Conservation (phyloP, 2,113 vertebrate species). For the Nasalis larvatus region DNA sequence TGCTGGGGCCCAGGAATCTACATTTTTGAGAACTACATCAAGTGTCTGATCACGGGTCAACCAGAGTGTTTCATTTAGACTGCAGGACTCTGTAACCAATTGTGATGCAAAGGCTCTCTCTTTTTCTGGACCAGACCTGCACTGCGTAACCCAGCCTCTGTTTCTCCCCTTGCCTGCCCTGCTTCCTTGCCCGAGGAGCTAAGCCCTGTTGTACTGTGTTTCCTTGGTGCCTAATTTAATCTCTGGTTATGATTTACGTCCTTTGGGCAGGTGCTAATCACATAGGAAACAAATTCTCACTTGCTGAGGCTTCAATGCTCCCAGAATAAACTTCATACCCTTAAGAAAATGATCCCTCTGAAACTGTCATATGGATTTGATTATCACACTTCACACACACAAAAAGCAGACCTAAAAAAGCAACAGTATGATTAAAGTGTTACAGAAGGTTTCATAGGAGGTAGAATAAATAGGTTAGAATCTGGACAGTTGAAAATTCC, state of each 20-base stretch:
- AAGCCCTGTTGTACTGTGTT: fast-evolving
- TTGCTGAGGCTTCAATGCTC: background rate
- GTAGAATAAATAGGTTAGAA: background rate
- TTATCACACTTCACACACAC: background rate
- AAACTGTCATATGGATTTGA: background rate
- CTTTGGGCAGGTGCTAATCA: background rate
- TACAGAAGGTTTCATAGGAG: background rate
- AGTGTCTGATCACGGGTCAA: background rate
- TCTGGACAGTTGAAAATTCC: background rate
- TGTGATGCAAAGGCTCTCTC: background rate
- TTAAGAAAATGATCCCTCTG: background rate
- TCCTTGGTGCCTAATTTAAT: background rate
- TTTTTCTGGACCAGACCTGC: background rate
- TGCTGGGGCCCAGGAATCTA: background rate
- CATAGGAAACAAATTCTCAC: background rate
- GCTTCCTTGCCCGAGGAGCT: fast-evolving
- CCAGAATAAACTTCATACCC: background rate
- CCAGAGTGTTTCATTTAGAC: background rate
- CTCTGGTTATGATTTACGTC: too few species aligned
- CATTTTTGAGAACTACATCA: background rate
- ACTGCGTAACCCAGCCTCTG: fast-evolving
- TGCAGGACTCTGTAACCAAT: background rate
- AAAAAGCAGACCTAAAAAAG: background rate
- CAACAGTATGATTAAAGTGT: background rate
- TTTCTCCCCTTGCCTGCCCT: background rate